These are phyloP conservation scores for Mandrillus leucophaeus DNA, from an alignment of 2,113 vertebrate genomes.

Conservation along the genomic window DNA sequence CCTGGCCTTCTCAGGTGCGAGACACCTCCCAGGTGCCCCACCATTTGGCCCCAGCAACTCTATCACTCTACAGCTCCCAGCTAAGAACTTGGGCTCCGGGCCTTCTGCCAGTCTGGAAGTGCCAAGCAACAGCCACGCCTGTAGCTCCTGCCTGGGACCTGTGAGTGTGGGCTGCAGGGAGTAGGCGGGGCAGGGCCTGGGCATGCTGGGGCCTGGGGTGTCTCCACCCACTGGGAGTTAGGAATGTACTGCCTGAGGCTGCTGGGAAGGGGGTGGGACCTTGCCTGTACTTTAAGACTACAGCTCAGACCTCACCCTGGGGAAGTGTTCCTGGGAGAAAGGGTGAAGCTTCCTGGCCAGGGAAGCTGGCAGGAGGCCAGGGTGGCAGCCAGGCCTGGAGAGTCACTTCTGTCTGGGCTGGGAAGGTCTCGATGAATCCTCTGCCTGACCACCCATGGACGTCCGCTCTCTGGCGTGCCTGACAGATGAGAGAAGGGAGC, in stretches of 20 bases:
- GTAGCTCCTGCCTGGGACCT: conserved; percentile 26
- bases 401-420: conserved; percentile 42
- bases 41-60: background rate
- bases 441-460: background rate
- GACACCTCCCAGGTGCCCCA: background rate
- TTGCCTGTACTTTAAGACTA: conserved; percentile 1
- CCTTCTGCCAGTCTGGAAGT: background rate
- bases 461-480: background rate
- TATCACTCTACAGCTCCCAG: background rate
- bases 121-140: background rate
- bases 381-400: background rate
- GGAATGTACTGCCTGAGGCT: conserved; percentile 72
- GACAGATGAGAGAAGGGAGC: background rate
- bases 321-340: background rate
- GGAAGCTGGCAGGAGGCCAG: background rate
- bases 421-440: background rate
- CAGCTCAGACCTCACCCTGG: background rate
- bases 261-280: background rate
- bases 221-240: conserved; percentile 64
- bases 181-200: conserved; percentile 38
- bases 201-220: conserved; percentile 63
- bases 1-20: background rate
- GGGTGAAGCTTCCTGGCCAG: background rate
- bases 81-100: background rate
- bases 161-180: background rate